These are phyloP conservation scores for Perca schrenkii DNA, from an alignment of 2,113 vertebrate species.

Conservation along the genomic window DNA sequence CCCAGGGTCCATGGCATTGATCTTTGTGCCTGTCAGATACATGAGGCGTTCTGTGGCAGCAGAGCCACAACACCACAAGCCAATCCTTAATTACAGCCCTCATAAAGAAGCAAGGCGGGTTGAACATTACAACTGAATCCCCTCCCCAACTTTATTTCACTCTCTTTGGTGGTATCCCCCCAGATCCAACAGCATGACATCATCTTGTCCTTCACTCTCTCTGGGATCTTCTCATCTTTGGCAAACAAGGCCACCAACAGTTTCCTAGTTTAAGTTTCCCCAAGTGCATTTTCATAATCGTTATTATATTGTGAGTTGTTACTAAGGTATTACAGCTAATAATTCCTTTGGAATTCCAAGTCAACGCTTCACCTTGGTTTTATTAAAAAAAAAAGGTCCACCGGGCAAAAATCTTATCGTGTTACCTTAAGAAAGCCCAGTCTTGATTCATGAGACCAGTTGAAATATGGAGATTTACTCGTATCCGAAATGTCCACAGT, in stretches of 20 bases:
- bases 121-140: conserved; percentile 66
- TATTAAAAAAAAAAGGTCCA: neutral
- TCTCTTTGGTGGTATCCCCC: conserved; percentile 68
- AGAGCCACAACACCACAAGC: conserved; percentile 69
- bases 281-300: conserved; percentile 20
- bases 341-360: conserved; percentile 3
- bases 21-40: conserved; percentile 58
- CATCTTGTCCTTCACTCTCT: conserved; percentile 53
- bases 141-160: conserved; percentile 58
- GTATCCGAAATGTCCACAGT: conserved; percentile 12
- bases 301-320: conserved; percentile 17
- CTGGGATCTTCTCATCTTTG: conserved; percentile 57
- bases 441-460: neutral
- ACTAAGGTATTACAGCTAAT: neutral
- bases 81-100: conserved; percentile 74
- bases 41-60: conserved; percentile 69
- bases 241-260: conserved; percentile 73
- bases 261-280: conserved; percentile 21
- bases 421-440: neutral
- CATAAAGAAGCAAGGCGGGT: conserved; percentile 60
- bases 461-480: conserved; percentile 10
- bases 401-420: neutral
- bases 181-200: conserved; percentile 75
- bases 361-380: conserved; percentile 2
- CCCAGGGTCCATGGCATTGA: conserved; percentile 56